Base-by-base conservation (phyloP, 2,113 vertebrate species). In the Archilochus colubris region DNA sequence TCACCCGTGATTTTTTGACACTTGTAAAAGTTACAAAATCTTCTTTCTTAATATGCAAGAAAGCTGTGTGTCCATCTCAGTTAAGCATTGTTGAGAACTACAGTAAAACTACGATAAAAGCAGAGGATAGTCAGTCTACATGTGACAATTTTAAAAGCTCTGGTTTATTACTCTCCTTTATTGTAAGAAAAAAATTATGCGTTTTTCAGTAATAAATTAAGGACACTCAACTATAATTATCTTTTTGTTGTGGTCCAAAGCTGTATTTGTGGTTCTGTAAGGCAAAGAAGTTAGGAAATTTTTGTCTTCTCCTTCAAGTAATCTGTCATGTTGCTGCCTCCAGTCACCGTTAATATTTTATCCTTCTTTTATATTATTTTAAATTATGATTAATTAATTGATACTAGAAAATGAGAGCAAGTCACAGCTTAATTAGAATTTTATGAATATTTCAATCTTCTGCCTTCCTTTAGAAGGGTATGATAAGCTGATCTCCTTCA, bases 331-430 rank as follows among this genome's bases (percentile, higher is more conserved):
- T 89, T 79, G 57, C 57, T 90, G 73, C 63, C 38, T 81, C 53
- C 28, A 86, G 72, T 80, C 40, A 72, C 43, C 22, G 21, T 75
- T 88, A 86, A 67, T 73, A 14, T 89, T 95, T 91, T 70, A 67
- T 30, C 24, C 66, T 84, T 33, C 58, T 90, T 88, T 91, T 86
- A 79, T 75, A 69, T 88, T 88, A 62, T 33, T 88, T 87, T 79
- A 88, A 88, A 95, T 93, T 91, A 61, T 53, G 18, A 48, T 81
- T 94, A 38, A 83, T 94, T 86, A 90, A 70, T 82, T 89, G 51
- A 58, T 86, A 69, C 15, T 70, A 57, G 70, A 86, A 91, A 95
- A 93, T 75, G 69, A 89, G 91, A 88, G 21, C 76, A 88, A 90
- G 23, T 81, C 50, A 73, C 36, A 67, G 31, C 36, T 93, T 75